A percentile compares a stretch with the other conserved stretches of the same genome.
phyloP scores from a whole-genome alignment of 2,888 invertebrate species.

The Lutraria lutraria region DNA sequence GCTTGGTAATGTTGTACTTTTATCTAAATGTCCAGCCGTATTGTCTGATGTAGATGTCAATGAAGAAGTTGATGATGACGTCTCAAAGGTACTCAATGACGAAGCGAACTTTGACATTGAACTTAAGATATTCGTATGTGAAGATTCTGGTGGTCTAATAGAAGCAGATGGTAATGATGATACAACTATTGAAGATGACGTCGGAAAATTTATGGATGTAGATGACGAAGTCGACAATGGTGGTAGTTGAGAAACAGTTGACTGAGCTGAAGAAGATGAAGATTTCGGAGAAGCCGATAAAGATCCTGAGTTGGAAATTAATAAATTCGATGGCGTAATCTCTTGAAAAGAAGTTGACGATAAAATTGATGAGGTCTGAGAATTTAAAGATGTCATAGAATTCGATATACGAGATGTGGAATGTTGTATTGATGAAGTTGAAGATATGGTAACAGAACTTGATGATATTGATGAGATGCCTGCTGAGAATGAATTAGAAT shows the following conservation, averaged over 20 bases:
- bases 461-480: background rate
- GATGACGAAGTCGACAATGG: background rate
- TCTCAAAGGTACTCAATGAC: background rate
- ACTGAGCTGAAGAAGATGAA: background rate
- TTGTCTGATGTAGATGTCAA: background rate
- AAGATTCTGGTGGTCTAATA: background rate
- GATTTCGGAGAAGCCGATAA: background rate
- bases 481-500: background rate
- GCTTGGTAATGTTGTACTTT: background rate
- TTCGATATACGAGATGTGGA: background rate
- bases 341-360: background rate
- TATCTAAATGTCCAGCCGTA: background rate
- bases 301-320: background rate
- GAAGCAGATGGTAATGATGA: background rate
- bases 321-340: background rate
- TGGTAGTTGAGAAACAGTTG: background rate
- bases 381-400: background rate
- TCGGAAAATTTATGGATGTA: background rate
- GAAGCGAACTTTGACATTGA: slow-evolving; percentile 4
- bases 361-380: background rate
- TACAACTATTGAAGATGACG: background rate
- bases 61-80: background rate
- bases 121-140: background rate
- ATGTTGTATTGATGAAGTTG: background rate
- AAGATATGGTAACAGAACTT: background rate